Conservation (phyloP, 2,888 invertebrate genomes). For the Cosmia pyralina region DNA sequence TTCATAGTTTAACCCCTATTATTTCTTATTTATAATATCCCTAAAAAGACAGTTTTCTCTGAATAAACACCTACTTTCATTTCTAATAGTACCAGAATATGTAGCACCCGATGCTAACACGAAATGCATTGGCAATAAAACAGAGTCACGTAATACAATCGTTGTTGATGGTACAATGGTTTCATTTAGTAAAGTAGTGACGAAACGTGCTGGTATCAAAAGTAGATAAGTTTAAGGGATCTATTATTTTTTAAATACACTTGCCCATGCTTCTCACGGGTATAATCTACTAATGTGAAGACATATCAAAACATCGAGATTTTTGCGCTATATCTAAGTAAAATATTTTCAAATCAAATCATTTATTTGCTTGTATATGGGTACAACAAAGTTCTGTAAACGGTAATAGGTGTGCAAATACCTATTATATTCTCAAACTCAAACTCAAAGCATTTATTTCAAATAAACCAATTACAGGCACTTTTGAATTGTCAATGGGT, state of each 20-base stretch:
- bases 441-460: no score
- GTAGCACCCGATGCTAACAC: background rate
- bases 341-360: background rate
- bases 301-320: background rate
- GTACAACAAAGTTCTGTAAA: no score
- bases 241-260: background rate
- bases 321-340: background rate
- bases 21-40: background rate
- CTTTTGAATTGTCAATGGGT: no score
- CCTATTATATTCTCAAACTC: no score
- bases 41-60: background rate
- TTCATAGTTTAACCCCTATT: no score
- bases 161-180: slow-evolving; percentile 17
- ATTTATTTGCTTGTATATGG: no score
- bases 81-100: background rate
- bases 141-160: slow-evolving; percentile 46
- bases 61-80: background rate
- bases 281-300: background rate
- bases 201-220: slow-evolving; percentile 25
- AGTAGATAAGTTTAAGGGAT: background rate
- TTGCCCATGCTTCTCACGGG: background rate
- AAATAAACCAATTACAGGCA: no score
- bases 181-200: slow-evolving; percentile 11
- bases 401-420: no score
- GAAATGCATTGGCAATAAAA: slow-evolving; percentile 40